phyloP scores from a whole-genome alignment of 2,797 vertebrate genomes.

The Muscicapa striata region DNA sequence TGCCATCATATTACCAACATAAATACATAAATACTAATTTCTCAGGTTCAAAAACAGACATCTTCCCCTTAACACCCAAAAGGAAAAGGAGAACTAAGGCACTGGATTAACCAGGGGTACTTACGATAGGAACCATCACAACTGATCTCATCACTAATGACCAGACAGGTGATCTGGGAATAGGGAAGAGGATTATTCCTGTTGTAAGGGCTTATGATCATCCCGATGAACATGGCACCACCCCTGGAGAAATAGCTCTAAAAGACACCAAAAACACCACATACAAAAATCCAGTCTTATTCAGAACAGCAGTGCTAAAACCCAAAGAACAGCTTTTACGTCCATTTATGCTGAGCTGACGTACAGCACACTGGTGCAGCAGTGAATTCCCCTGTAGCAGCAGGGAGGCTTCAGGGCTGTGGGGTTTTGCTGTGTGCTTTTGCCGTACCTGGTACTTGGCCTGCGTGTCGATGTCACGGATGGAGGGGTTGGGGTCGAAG shows the following conservation, averaged over 20 bases:
- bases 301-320: not conserved
- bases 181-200: conserved; percentile 89
- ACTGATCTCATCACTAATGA: conserved; percentile 89
- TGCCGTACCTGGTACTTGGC: conserved; percentile 92
- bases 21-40: not conserved
- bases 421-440: too few relatives aligned
- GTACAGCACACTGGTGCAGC: rapidly evolving
- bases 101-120: conserved; percentile 30
- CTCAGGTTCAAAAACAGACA: not conserved
- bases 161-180: conserved; percentile 93
- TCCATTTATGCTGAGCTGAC: not conserved
- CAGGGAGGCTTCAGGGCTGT: not conserved
- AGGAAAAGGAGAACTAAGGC: not conserved
- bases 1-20: not conserved
- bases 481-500: conserved; percentile 95
- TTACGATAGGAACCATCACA: conserved; percentile 86
- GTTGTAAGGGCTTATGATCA: conserved; percentile 98
- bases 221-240: conserved; percentile 95
- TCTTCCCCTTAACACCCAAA: not conserved
- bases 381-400: not conserved
- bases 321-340: rapidly evolving
- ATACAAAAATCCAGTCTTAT: not conserved
- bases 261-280: not conserved
- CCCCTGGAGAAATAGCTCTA: conserved; percentile 98
- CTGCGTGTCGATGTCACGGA: conserved; percentile 95